These are phyloP conservation scores for Drosophila mettleri DNA, from an alignment of 2,888 invertebrate species.

Conservation along the genomic window DNA sequence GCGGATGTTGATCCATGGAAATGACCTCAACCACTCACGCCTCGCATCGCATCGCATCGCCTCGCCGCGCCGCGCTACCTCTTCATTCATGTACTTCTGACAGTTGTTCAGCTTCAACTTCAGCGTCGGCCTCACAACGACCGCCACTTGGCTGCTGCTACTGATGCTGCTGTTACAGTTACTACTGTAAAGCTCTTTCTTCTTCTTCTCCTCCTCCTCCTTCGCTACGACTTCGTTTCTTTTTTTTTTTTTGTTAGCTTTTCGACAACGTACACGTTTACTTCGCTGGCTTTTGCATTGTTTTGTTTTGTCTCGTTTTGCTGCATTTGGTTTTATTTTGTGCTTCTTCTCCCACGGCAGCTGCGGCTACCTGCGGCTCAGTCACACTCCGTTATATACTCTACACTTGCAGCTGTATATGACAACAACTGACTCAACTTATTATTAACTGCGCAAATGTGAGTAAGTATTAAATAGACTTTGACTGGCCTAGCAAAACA, in stretches of 20 bases:
- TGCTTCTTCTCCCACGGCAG: constrained; percentile 31
- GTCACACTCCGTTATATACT: constrained; percentile 35
- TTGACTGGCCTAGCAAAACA: background rate
- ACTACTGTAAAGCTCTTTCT: constrained; percentile 25
- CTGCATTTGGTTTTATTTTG: constrained; percentile 43
- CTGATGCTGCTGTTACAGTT: constrained; percentile 45
- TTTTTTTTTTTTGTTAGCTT: constrained; percentile 40
- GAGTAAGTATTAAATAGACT: background rate
- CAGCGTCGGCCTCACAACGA: constrained; percentile 54
- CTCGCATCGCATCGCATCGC: no score
- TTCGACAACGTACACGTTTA: constrained; percentile 44
- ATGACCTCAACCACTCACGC: constrained; percentile 9
- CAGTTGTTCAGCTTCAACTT: constrained; percentile 17
- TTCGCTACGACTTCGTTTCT: no score
- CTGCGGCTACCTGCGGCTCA: constrained; percentile 30
- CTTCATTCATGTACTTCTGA: constrained; percentile 47
- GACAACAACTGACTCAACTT: no score
- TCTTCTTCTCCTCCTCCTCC: no score
- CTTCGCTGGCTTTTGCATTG: constrained; percentile 44
- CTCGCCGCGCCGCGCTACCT: no score
- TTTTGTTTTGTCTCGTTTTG: constrained; percentile 39
- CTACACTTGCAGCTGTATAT: constrained; percentile 1
- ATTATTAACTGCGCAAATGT: background rate
- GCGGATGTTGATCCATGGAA: constrained; percentile 44
- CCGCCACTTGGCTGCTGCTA: constrained; percentile 57